Base-by-base conservation (phyloP, 64 coral and sea anemone genomes). In the Montipora sp. region DNA sequence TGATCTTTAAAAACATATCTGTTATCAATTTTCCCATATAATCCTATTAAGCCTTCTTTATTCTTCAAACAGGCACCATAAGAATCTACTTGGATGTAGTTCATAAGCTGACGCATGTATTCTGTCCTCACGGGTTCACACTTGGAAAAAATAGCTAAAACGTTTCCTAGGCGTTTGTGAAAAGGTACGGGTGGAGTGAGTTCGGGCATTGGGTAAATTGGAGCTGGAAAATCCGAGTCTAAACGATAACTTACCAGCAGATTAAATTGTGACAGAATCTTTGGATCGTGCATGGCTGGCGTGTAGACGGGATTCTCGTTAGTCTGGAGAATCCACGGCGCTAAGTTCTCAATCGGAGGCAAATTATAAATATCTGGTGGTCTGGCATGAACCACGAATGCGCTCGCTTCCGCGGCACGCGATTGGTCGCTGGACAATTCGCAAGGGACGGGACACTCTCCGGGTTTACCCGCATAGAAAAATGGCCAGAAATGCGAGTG, bases 281-380 rank as follows among this genome's bases (percentile, higher is more conserved):
- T 89, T 8, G 92, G 60, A 70, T 96, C 59, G 12, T 20, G 74
- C 47, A 99, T 63, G 14, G 98, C 88, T 2, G 89, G 91, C 14
- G 98, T 99, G 84, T 96, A 99, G 16, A 89, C 95, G 5, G 98
- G 98, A 73, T 99, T 99, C 77, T 99, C 98, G 43, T 99, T 99
- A 18, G 91, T 96, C 48, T 99, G 98, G 15, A 99, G 88, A 85
- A 99, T 96, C 98, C 98, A 99, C n/a, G 98, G 87, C 16, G 95
- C 91, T 51, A 96, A 75, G 21, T 96, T 93, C 74, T 94, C 44
- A 84, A 75, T 89, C 8, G 98, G 98, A 10, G 98, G 98, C 77
- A 99, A 84, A 49, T 99, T 94, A 16, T 8, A 55, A 14, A 98
- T 96, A 66, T 96, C 94, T 3, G 91, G 92, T 10, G 95, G 92